A percentile compares a stretch with the other conserved stretches of the same genome.
Conservation (phyloP, 2,888 invertebrate species). For the Lepidochitona cinerea region DNA sequence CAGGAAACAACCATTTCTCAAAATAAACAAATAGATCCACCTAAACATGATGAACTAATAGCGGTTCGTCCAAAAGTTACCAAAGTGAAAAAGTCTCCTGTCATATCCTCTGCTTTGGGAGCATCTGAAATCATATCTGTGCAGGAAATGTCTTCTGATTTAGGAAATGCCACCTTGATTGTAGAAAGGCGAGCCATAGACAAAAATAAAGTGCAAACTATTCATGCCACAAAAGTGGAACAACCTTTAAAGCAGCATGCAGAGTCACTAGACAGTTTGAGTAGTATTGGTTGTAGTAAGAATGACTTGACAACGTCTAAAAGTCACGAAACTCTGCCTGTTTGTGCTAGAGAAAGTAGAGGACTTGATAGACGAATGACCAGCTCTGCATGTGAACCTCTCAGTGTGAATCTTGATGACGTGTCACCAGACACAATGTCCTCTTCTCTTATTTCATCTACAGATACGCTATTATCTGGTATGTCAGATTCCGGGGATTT, state of each 20-base stretch:
- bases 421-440: neutral
- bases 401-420: neutral
- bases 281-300: neutral
- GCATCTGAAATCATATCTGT: constrained; percentile 15
- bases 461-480: neutral
- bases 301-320: neutral
- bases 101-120: neutral
- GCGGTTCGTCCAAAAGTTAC: neutral
- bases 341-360: no score
- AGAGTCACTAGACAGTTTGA: constrained; percentile 18
- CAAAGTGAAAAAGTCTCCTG: neutral
- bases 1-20: neutral
- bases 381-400: neutral
- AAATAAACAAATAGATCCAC: neutral
- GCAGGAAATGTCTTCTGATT: constrained; percentile 25
- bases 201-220: constrained; percentile 33
- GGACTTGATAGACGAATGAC: neutral
- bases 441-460: neutral
- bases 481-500: neutral
- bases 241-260: constrained; percentile 34
- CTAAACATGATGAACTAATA: neutral
- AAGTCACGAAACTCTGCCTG: neutral
- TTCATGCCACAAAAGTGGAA: constrained; percentile 33
- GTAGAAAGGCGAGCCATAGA: constrained; percentile 29
- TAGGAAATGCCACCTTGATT: constrained; percentile 32